Conservation (phyloP, 2,113 vertebrate genomes). For the Suricata suricatta region DNA sequence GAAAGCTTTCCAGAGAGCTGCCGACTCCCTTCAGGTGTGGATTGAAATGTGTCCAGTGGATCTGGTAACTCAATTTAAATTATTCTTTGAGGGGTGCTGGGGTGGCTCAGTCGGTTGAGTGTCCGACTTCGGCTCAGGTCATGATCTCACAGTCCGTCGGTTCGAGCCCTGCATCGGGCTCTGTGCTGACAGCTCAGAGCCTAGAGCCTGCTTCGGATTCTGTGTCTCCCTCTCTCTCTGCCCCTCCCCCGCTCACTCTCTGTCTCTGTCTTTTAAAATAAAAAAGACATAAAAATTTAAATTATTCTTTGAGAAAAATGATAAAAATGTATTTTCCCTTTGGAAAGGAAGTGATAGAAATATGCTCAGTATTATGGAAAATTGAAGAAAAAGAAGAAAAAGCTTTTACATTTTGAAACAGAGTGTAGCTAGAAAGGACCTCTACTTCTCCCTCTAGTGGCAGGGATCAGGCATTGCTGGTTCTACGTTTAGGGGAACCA, state of each 20-base stretch:
- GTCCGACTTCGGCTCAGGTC: too few relatives aligned
- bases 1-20: neutral
- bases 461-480: neutral
- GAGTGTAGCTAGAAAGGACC: neutral
- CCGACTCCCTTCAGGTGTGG: neutral
- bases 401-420: neutral
- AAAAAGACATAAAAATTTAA: too few relatives aligned
- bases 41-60: neutral
- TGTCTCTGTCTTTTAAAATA: too few relatives aligned
- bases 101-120: too few relatives aligned
- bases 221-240: too few relatives aligned
- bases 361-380: neutral
- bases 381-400: neutral
- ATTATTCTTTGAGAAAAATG: neutral
- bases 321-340: neutral
- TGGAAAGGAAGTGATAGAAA: neutral
- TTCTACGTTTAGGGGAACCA: neutral
- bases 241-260: too few relatives aligned
- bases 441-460: slow-evolving; percentile 15
- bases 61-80: neutral
- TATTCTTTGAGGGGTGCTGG: neutral
- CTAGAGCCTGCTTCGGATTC: too few relatives aligned
- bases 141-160: too few relatives aligned
- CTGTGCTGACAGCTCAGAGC: too few relatives aligned
- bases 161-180: too few relatives aligned